Evolutionary conservation across 2,797 vertebrate species (phyloP).

Genomic region (Allobates femoralis): DNA sequence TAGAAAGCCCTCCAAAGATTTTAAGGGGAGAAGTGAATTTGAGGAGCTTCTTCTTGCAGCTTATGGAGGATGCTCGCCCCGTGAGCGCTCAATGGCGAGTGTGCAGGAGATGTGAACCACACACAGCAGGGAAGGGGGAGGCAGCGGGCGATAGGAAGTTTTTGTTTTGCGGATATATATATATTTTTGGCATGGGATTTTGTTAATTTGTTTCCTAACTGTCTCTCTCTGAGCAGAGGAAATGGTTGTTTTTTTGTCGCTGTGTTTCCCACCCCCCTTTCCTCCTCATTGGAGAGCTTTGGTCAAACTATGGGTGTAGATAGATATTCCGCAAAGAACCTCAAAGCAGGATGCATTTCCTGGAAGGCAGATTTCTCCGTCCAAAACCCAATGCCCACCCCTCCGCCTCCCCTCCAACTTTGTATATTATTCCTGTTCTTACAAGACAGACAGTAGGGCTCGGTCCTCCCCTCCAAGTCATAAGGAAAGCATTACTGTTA

Average conservation of each 20-base stretch:
- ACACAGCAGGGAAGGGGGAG: slow-evolving; percentile 60
- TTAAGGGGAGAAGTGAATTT: neutral
- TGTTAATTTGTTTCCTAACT: slow-evolving; percentile 63
- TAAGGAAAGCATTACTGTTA: slow-evolving; percentile 13
- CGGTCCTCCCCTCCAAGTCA: neutral
- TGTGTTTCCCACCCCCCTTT: slow-evolving; percentile 65
- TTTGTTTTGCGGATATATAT: slow-evolving; percentile 47
- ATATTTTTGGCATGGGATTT: slow-evolving; percentile 60
- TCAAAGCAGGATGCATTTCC: slow-evolving; percentile 96
- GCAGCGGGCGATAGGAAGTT: slow-evolving; percentile 69
- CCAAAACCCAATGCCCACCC: slow-evolving; percentile 41
- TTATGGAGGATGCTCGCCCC: slow-evolving; percentile 12
- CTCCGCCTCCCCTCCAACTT: neutral
- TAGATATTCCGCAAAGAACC: slow-evolving; percentile 77
- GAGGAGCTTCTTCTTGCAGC: slow-evolving; percentile 22
- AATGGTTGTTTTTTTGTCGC: slow-evolving; percentile 78
- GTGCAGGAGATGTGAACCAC: slow-evolving; percentile 32
- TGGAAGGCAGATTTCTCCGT: slow-evolving; percentile 85
- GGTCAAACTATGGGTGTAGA: slow-evolving; percentile 78
- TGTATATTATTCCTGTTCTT: slow-evolving; percentile 3
- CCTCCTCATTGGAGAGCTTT: slow-evolving; percentile 61
- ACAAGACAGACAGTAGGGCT: slow-evolving; percentile 6
- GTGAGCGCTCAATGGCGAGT: slow-evolving; percentile 21
- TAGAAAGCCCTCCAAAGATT: neutral
- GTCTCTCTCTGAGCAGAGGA: slow-evolving; percentile 74